Base-by-base conservation (phyloP, 2,797 vertebrate genomes). In the Merluccius polli region DNA sequence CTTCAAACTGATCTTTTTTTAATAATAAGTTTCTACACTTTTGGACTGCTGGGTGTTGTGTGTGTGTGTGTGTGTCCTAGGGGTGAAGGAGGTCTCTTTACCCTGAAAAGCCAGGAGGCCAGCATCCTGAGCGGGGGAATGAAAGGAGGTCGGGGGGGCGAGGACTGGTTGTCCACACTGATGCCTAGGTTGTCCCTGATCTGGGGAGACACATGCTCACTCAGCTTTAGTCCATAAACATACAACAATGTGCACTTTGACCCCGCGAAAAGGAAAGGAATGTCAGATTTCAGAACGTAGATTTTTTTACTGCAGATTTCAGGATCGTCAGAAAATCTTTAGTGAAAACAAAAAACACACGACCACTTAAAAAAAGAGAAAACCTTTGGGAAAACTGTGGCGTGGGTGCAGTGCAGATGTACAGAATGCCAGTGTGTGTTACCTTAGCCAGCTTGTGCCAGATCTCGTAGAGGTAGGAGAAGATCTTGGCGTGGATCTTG, bases 391-490 rank as follows among this genome's bases (percentile, higher is more conserved):
- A 44, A 44, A 16, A 15, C 41, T 16, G 41, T 2, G 12, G 5
- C 16, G 41, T 16, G 12, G 15, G 41, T 16, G 15, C 41, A 16
- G 41, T 44, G 41, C 41, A 16, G 41, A 13, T 44, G 41, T 2
- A 44, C 41, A 44, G 36, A 38, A 11, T 33, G 32, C 32, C 32
- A 33, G 2, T 33, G 32, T 33, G 32, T 7, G 52, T 75, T 93
- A 98, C 98, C 97, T 99, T 99, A 75, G 96, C 96, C 78, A 99
- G 93, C 87, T 98, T 99, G 87, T 96, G 96, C 98, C 98, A 99
- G 75, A 99, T 93, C 75, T 98, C 96, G 84, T 95, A 97, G 70
- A 99, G 95, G 88, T 96, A 95, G 35, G 92, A 89, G 88, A 99
- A 97, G 81, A 99, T 95, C 90, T 93, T 97, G 80, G 96, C 95